A percentile compares a stretch with the other conserved stretches of the same genome.
phyloP scores from a whole-genome alignment of 35 echinoderm and acorn worm species.

The Apostichopus californicus region DNA sequence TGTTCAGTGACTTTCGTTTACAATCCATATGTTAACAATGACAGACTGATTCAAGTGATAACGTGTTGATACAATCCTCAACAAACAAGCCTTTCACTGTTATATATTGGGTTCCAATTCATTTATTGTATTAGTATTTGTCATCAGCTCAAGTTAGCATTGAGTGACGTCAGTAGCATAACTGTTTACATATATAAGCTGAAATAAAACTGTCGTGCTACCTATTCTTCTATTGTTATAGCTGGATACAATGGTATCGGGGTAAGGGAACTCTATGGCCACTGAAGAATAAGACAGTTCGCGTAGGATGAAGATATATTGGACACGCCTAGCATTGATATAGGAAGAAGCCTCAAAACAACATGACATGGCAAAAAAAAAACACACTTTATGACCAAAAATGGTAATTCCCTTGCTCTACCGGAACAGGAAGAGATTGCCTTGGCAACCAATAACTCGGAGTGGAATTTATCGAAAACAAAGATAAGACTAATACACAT shows the following conservation, averaged over 20 bases:
- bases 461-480: too few species aligned
- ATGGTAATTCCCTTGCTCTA: not conserved
- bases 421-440: not conserved
- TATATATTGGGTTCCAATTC: not conserved
- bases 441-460: too few species aligned
- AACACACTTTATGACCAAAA: not conserved
- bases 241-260: too few species aligned
- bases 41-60: too few species aligned
- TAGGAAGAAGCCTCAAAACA: not conserved
- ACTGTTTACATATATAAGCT: not conserved
- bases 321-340: not conserved
- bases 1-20: too few species aligned
- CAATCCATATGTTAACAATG: too few species aligned
- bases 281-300: too few species aligned
- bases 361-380: not conserved
- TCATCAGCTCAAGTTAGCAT: not conserved
- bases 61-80: too few species aligned
- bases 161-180: not conserved
- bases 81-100: too few species aligned
- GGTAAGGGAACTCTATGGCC: too few species aligned
- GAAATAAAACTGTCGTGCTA: not conserved
- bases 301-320: not conserved
- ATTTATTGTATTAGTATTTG: not conserved
- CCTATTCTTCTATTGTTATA: not conserved
- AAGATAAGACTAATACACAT: too few species aligned